Base-by-base conservation (phyloP, 2,797 vertebrate species). In the Atherinosoma microstoma region DNA sequence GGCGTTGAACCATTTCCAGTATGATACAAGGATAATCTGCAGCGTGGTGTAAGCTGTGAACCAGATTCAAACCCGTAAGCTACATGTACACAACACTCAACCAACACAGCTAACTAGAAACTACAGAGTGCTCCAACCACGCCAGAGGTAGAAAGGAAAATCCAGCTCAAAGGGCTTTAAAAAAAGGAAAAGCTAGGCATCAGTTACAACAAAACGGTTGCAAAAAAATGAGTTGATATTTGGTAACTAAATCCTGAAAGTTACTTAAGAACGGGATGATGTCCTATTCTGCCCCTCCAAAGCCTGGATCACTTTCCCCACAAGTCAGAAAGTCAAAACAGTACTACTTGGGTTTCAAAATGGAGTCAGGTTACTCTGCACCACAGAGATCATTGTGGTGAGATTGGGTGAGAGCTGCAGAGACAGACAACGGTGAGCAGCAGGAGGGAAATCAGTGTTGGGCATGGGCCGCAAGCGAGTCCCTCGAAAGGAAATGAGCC, bases 331-430 rank as follows among this genome's bases (percentile, higher is more conserved):
- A 86, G 87, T 82, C 85, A 84, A 75, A 89, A 88, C 78, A 85
- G 72, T 74, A 65, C 64, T 51, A 69, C 75, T 86, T 72, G 69
- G 84, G 79, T 86, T 87, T 84, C 87, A 89, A 92, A 88, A 90
- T 85, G 90, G 86, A 85, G 86, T 85, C 56, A 3, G 78, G 81
- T 92, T 85, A 79, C 86, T 73, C 40, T 74, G 66, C 65, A 60
- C 83, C 76, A 7, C 77, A 75, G 77, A 73, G 72, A 89, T 85
- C 70, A 79, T 62, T 89, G 84, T 80, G 78, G 67, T 2, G 45
- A 83, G 70, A 71, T 66, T 42, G 32, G 49, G 45, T n/a, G 56
- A 34, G 70, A 59, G 75, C 64, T 58, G 35, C 61, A 81, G 57
- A 73, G 74, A 73, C 54, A 62, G 76, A 79, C 67, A 8, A 8